Conservation (phyloP, 2,888 invertebrate genomes). For the Mylabris sibirica region DNA sequence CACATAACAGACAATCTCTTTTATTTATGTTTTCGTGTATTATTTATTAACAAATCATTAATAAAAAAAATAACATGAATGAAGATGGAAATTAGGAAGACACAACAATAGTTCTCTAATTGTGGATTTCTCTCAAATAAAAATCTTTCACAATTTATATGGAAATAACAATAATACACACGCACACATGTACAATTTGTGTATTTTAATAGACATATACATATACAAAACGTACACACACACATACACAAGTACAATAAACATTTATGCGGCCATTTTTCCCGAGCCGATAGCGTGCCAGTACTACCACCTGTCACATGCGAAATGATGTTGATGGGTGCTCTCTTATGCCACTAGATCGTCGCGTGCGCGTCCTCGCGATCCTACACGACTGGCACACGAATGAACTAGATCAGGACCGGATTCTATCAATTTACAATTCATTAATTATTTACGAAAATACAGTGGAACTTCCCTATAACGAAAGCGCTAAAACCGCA, state of each 20-base stretch:
- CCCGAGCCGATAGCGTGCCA: slow-evolving; percentile 55
- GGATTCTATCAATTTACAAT: not conserved
- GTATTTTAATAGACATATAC: not conserved
- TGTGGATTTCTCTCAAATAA: not conserved
- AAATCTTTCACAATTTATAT: not conserved
- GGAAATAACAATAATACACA: not conserved
- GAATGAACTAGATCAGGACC: slow-evolving; percentile 14
- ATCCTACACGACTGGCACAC: slow-evolving; percentile 38
- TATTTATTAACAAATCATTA: not conserved
- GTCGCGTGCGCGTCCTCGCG: slow-evolving; percentile 52
- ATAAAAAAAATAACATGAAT: not conserved
- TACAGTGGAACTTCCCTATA: too few species aligned
- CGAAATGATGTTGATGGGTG: slow-evolving; percentile 50
- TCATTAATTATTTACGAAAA: not conserved
- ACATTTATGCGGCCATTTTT: slow-evolving; percentile 58
- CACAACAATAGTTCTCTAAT: not conserved
- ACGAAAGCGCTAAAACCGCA: too few species aligned
- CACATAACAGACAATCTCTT: slow-evolving; percentile 6
- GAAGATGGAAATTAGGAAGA: not conserved
- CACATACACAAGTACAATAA: slow-evolving; percentile 36
- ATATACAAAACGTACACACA: not conserved
- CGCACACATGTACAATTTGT: not conserved
- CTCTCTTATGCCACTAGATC: slow-evolving; percentile 33
- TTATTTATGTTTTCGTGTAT: not conserved
- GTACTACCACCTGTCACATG: slow-evolving; percentile 60